A percentile compares a stretch with the other conserved stretches of the same genome.
These are phyloP conservation scores for Psittacula cyanocephala DNA, from an alignment of 2,113 vertebrate species.

Conservation along the genomic window DNA sequence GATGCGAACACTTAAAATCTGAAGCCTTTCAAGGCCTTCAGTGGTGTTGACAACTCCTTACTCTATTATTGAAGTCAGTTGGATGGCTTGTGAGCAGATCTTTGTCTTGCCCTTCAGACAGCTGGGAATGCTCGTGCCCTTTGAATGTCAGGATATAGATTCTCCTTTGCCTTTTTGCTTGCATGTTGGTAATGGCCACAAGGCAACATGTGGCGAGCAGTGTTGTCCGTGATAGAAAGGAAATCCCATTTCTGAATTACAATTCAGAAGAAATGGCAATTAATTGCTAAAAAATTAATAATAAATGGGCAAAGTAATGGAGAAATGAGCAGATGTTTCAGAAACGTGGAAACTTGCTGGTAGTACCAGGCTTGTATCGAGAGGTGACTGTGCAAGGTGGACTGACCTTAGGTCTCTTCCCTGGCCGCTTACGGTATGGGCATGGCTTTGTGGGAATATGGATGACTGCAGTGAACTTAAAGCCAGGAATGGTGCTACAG, in stretches of 20 bases:
- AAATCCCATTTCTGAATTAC: neutral
- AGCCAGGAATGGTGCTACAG: neutral
- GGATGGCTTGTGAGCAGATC: neutral
- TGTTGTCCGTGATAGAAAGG: neutral
- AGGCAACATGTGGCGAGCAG: neutral
- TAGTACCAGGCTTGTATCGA: fast-evolving
- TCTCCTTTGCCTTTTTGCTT: neutral
- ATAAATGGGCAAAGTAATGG: neutral
- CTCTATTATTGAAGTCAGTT: neutral
- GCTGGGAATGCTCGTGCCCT: neutral
- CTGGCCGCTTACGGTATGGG: neutral
- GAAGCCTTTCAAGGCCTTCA: neutral
- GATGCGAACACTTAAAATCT: neutral
- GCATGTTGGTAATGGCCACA: too few relatives aligned
- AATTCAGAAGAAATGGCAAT: neutral
- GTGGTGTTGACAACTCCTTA: neutral
- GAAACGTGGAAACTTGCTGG: neutral
- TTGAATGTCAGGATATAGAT: neutral
- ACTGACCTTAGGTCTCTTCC: neutral
- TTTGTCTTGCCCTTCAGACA: neutral
- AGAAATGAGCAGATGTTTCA: neutral
- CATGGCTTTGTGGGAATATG: neutral
- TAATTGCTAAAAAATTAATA: neutral
- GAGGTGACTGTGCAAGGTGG: neutral
- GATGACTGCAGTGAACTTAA: neutral